Conservation (phyloP, 2,113 vertebrate species). For the Dipodomys stephensi region DNA sequence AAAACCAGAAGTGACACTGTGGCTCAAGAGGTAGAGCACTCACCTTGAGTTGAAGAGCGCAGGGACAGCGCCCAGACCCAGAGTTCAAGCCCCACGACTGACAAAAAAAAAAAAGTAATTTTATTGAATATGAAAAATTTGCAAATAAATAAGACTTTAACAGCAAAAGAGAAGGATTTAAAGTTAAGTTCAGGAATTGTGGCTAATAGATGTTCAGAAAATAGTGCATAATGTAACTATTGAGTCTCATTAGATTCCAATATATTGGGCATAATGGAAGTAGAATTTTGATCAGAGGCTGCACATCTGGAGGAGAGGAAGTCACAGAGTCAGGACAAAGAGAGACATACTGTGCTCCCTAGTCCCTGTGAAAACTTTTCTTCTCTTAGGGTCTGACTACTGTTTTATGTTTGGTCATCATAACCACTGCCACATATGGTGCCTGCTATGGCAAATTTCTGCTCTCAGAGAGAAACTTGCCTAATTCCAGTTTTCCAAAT, state of each 20-base stretch:
- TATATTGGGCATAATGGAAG: neutral
- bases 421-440: conserved; percentile 15
- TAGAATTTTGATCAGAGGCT: conserved; percentile 63
- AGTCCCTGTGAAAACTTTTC: neutral
- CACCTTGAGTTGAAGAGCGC: too few relatives aligned
- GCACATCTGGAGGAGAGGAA: conserved; percentile 39
- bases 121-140: conserved; percentile 55
- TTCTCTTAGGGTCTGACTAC: conserved; percentile 64
- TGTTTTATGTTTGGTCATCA: conserved; percentile 46
- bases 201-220: conserved; percentile 45
- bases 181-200: neutral
- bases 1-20: too few relatives aligned
- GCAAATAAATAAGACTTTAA: conserved; percentile 62
- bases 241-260: conserved; percentile 17
- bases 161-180: conserved; percentile 26
- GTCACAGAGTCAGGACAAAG: conserved; percentile 50
- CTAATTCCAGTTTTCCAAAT: neutral
- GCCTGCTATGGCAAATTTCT: neutral
- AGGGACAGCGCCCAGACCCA: too few relatives aligned
- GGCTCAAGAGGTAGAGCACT: too few relatives aligned
- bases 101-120: neutral
- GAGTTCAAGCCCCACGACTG: too few relatives aligned
- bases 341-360: conserved; percentile 14
- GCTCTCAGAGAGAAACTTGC: neutral
- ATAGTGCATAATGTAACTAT: conserved; percentile 3